These are phyloP conservation scores for Drosophila testacea DNA, from an alignment of 2,888 invertebrate genomes.

Conservation along the genomic window DNA sequence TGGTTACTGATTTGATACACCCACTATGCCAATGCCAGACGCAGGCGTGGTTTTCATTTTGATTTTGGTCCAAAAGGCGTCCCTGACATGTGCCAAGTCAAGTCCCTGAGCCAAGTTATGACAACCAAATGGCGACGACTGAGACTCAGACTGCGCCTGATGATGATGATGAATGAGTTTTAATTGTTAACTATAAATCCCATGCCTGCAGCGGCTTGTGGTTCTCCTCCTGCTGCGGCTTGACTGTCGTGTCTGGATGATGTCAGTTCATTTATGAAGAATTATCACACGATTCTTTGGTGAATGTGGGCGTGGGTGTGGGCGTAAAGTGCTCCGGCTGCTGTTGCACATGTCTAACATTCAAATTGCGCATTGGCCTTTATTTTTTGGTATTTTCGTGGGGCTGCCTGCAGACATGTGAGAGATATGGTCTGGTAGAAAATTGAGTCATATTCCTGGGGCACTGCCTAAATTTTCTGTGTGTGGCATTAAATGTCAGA, in stretches of 20 bases:
- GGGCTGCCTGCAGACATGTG: conserved; percentile 31
- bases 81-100: conserved; percentile 64
- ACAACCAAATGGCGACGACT: conserved; percentile 49
- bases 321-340: conserved; percentile 46
- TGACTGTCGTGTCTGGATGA: conserved; percentile 59
- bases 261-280: conserved; percentile 80
- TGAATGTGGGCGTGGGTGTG: conserved; percentile 46
- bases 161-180: conserved; percentile 80
- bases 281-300: conserved; percentile 64
- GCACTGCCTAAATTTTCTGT: conserved; percentile 58
- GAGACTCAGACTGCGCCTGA: conserved; percentile 25
- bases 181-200: conserved; percentile 80
- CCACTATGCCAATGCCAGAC: conserved; percentile 73
- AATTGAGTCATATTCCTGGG: conserved; percentile 74
- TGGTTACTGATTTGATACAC: conserved; percentile 71
- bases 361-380: conserved; percentile 65
- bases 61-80: conserved; percentile 42
- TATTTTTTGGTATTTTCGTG: conserved; percentile 39
- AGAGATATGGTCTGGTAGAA: conserved; percentile 57
- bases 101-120: conserved; percentile 59
- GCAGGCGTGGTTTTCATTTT: conserved; percentile 61
- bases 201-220: conserved; percentile 50
- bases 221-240: conserved; percentile 7
- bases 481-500: conserved; percentile 81
- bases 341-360: conserved; percentile 75